Conservation (phyloP, 2,888 invertebrate genomes). For the Athalia cordata region DNA sequence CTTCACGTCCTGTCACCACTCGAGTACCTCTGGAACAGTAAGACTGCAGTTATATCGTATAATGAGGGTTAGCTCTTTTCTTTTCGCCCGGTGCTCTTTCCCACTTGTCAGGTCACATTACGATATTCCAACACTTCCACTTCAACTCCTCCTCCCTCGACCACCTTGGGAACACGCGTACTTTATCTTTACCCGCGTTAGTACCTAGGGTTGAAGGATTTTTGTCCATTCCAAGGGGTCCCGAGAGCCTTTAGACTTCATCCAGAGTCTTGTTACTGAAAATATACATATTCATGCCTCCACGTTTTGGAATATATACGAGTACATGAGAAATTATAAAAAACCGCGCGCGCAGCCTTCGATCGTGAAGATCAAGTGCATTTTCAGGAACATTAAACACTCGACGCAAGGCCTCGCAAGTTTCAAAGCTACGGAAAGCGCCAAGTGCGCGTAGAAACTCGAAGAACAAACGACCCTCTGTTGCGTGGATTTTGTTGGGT, state of each 20-base stretch:
- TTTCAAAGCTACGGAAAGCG: conserved; percentile 18
- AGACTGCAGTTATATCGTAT: conserved; percentile 42
- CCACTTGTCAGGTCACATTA: conserved; percentile 9
- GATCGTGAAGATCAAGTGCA: conserved; percentile 37
- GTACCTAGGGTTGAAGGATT: background rate
- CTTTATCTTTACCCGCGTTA: background rate
- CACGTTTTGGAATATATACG: background rate
- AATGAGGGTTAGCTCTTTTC: conserved; percentile 29
- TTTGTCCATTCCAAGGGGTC: background rate
- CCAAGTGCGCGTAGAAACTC: conserved; percentile 14
- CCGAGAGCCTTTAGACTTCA: background rate
- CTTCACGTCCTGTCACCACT: conserved; percentile 58
- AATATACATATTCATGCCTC: conserved; percentile 27
- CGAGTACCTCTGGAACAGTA: conserved; percentile 33
- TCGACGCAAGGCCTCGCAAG: conserved; percentile 30
- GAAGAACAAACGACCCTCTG: conserved; percentile 24
- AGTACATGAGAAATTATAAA: background rate
- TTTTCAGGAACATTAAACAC: conserved; percentile 36
- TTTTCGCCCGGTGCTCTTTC: conserved; percentile 21
- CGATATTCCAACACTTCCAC: conserved; percentile 6
- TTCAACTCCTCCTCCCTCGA: background rate
- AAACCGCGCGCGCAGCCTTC: conserved; percentile 13
- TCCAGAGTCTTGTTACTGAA: conserved; percentile 18
- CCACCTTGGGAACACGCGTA: background rate
- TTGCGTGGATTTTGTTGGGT: conserved; percentile 30